Conservation (phyloP, 2,888 invertebrate genomes). For the Yponomeuta evonymella region DNA sequence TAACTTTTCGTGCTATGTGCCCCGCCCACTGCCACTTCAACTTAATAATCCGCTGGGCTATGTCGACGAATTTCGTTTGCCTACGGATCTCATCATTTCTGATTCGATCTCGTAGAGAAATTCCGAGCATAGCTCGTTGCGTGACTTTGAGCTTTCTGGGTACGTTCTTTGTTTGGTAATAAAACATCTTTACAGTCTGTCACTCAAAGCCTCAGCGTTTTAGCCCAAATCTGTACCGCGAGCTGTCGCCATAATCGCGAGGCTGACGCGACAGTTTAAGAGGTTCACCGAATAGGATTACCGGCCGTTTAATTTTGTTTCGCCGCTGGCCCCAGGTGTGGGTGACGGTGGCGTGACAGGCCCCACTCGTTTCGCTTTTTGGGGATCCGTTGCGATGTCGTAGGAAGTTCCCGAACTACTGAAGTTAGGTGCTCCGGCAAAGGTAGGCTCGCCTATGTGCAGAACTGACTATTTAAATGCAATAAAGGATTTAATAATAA, state of each 20-base stretch:
- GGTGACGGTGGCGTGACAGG: slow-evolving; percentile 29
- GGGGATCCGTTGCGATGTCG: not conserved
- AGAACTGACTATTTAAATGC: too few species aligned
- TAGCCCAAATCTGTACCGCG: not conserved
- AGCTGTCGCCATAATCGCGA: slow-evolving; percentile 3
- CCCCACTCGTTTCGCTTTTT: slow-evolving; percentile 35
- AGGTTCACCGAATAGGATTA: slow-evolving; percentile 45
- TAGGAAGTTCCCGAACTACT: not conserved
- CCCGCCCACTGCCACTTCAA: too few species aligned
- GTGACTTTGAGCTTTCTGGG: too few species aligned
- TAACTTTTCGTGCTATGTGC: too few species aligned
- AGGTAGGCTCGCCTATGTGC: not conserved
- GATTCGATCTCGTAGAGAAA: too few species aligned
- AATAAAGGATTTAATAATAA: too few species aligned
- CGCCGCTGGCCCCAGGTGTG: slow-evolving; percentile 29
- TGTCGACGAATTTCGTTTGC: too few species aligned
- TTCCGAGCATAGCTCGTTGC: too few species aligned
- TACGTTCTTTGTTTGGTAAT: not conserved
- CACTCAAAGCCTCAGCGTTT: not conserved
- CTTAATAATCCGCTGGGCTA: too few species aligned
- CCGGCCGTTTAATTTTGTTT: slow-evolving; percentile 45
- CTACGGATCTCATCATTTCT: too few species aligned
- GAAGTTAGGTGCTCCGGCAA: too few species aligned
- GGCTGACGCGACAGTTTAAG: slow-evolving; percentile 45
- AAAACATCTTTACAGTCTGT: not conserved